A percentile compares a stretch with the other conserved stretches of the same genome.
Evolutionary conservation across 2,797 vertebrate species (phyloP).

Genomic region (Tragopan temminckii): DNA sequence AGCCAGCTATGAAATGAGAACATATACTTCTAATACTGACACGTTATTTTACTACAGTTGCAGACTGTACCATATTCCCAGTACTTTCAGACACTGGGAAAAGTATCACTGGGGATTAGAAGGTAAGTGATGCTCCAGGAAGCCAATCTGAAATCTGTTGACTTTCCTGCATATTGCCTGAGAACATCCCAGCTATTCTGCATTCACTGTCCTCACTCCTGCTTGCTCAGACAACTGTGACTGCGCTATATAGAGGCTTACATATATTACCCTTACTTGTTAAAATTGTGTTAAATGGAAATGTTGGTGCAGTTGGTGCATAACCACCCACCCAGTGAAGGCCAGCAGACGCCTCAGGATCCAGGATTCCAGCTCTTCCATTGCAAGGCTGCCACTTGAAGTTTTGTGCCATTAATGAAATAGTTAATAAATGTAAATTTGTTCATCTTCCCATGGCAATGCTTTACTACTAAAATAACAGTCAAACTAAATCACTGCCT

Average conservation of each 20-base stretch:
- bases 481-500: background rate
- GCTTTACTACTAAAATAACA: background rate
- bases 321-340: background rate
- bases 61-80: background rate
- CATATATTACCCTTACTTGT: background rate
- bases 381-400: background rate
- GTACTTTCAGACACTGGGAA: background rate
- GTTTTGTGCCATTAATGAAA: background rate
- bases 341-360: background rate
- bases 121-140: background rate
- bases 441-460: background rate
- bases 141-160: background rate
- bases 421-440: background rate
- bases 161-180: background rate
- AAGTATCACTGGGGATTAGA: background rate
- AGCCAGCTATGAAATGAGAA: background rate
- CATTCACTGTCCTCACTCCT: background rate
- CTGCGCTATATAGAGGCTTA: background rate
- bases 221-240: background rate
- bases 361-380: background rate
- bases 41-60: background rate
- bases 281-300: background rate
- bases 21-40: background rate
- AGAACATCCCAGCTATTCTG: background rate
- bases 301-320: background rate